Conservation (phyloP, 2,888 invertebrate species). For the Tuta absoluta region DNA sequence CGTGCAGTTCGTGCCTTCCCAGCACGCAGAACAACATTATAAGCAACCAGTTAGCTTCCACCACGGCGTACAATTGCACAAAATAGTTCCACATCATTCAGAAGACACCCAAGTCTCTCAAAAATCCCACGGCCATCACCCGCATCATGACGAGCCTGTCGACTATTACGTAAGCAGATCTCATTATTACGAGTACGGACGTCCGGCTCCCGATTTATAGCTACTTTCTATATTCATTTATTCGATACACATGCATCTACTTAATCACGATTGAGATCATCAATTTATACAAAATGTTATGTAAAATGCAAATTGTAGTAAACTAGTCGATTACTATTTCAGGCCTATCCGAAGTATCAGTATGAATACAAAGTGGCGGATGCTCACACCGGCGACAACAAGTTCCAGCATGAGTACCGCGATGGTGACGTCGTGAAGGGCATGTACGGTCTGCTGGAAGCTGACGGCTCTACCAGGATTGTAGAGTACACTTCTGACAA, state of each 20-base stretch:
- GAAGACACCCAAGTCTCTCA: constrained; percentile 32
- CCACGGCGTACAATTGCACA: constrained; percentile 32
- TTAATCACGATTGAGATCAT: constrained; percentile 44
- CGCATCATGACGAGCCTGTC: constrained; percentile 62
- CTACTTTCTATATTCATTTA: constrained; percentile 66
- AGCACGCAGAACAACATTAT: constrained; percentile 37
- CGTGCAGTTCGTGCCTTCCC: constrained; percentile 33
- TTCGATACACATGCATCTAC: constrained; percentile 52
- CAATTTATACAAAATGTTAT: constrained; percentile 42
- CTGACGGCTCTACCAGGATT: constrained; percentile 82
- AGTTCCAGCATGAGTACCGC: constrained; percentile 80
- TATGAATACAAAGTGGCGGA: constrained; percentile 83
- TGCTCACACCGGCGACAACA: constrained; percentile 83
- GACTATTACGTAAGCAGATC: constrained; percentile 73
- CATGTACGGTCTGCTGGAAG: constrained; percentile 82
- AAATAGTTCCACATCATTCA: constrained; percentile 26
- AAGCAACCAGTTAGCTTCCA: constrained; percentile 41
- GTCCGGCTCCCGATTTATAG: constrained; percentile 53
- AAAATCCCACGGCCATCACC: constrained; percentile 43
- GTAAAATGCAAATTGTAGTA: constrained; percentile 35
- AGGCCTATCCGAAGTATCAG: constrained; percentile 82
- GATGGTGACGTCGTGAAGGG: constrained; percentile 85
- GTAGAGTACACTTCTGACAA: constrained; percentile 83
- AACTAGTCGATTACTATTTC: constrained; percentile 38
- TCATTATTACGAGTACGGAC: constrained; percentile 44